Conservation (phyloP, 30 jellyfish, hydroid and myxozoan species). For the Haliclystus octoradiatus region DNA sequence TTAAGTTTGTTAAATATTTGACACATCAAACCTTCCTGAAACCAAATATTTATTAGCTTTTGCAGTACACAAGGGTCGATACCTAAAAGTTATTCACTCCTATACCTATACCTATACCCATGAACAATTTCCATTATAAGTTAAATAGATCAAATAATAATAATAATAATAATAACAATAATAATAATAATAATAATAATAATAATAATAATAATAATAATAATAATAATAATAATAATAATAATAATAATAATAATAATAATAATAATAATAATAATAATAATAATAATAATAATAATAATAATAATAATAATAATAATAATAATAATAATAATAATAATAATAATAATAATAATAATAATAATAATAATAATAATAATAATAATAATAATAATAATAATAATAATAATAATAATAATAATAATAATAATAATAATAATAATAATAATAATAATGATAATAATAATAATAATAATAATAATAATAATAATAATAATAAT, state of each 20-base stretch:
- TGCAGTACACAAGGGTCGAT: no score
- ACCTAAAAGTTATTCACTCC: no score
- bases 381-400: constrained; percentile 8
- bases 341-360: constrained; percentile 1
- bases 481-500: background rate
- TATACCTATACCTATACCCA: no score
- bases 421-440: constrained; percentile 9
- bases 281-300: background rate
- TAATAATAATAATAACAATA: background rate
- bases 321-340: background rate
- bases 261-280: background rate
- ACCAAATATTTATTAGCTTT: no score
- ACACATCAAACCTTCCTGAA: no score
- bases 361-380: constrained; percentile 3
- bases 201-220: background rate
- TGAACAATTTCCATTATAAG: no score
- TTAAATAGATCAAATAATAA: no score
- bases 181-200: background rate
- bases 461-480: constrained; percentile 3
- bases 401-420: constrained; percentile 4
- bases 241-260: background rate
- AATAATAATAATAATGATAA: background rate
- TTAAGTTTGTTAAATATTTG: no score
- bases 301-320: constrained; percentile 2
- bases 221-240: background rate